Conservation (phyloP, 2,113 vertebrate species). For the Saguinus midas region DNA sequence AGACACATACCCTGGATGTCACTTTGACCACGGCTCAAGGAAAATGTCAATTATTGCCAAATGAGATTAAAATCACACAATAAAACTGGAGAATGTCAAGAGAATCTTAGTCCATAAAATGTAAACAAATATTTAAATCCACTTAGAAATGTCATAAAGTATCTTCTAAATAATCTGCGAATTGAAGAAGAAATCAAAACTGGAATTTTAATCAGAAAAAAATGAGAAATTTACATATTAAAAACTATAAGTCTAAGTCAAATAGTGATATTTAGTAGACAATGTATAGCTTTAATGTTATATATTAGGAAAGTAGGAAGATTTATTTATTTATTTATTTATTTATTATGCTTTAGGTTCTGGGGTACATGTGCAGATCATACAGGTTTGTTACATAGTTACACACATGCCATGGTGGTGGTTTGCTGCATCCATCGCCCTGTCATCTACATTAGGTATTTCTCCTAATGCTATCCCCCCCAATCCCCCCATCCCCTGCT, state of each 20-base stretch:
- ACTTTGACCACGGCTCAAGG: background rate
- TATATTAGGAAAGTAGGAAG: background rate
- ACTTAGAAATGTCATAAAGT: background rate
- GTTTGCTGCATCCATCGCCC: no score
- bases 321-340: background rate
- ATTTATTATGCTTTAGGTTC: no score
- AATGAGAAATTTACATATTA: background rate
- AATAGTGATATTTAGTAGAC: background rate
- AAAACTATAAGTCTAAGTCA: background rate
- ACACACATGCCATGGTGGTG: no score
- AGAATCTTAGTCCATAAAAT: background rate
- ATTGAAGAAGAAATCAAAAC: slow-evolving; percentile 44
- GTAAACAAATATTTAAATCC: slow-evolving; percentile 5
- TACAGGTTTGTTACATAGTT: no score
- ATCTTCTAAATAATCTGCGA: background rate
- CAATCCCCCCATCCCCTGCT: no score
- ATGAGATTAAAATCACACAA: background rate
- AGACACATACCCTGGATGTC: background rate
- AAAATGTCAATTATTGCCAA: background rate
- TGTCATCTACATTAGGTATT: no score
- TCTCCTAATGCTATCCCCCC: no score
- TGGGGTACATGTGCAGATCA: no score
- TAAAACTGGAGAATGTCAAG: background rate
- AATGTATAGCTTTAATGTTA: background rate
- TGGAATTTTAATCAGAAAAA: slow-evolving; percentile 20